Evolutionary conservation across 2,113 vertebrate species (phyloP), one percentile per base, ranked within the genome.

Genomic region (Podilymbus podiceps): DNA sequence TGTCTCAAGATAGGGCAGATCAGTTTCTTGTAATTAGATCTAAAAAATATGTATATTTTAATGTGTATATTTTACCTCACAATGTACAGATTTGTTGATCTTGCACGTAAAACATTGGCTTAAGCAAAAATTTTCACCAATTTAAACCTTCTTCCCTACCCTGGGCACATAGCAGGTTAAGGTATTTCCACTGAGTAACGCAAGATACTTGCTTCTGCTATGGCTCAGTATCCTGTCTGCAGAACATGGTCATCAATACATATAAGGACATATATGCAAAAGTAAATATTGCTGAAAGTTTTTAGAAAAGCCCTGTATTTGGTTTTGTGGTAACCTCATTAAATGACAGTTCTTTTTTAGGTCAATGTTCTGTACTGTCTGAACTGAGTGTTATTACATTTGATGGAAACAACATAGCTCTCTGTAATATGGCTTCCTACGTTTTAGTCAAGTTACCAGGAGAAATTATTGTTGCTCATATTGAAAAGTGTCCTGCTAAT

Each of bases 331-430:
- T 83, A 56, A 95, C 31, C 22, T 93, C 75, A 94, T 94, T 96
- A 97, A 96, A 83, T 94, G 35, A 49, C 79, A 66, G 40, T 81
- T 92, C 20, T 96, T 91, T 97, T 79, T 64, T 94, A 99, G 99
- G 99, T 97, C 99, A 99, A 33, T 99, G 99, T 95, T 99, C 99
- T 47, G 97, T 99, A 83, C 98, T 99, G 95, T 99, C 99, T 80
- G 99, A 99, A 95, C 97, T 99, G 83, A 99, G 99, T 30, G 98
- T 99, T 64, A 99, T 99, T 89, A 99, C 99, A 0, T 99, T 99
- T 76, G 99, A 99, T 94, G 99, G 99, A 86, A 99, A 99, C 96
- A 99, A 99, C 35, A 98, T 99, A 74, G 99, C 99, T 33, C 96
- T 99, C 55, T 99, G 99, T 85, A 99, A 99, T 79, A 98, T 98